Evolutionary conservation across 2,888 invertebrate genomes (phyloP).

Genomic region (Parnassius smintheus): DNA sequence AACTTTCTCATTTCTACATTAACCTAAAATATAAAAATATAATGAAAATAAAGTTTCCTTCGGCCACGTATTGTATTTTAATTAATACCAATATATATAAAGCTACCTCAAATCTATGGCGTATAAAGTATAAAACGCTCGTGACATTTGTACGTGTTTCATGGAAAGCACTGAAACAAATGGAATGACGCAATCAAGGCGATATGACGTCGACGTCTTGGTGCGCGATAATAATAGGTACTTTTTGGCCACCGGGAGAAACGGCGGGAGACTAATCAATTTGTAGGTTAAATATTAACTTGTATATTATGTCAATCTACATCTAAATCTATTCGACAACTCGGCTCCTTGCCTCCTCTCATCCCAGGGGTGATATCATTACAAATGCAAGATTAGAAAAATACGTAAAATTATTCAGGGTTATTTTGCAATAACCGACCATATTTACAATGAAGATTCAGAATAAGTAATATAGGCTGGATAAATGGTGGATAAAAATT

Average conservation of each 20-base stretch:
- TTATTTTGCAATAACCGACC: too few relatives aligned
- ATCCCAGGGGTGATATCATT: not conserved
- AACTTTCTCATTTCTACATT: too few relatives aligned
- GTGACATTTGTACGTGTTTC: slow-evolving; percentile 10
- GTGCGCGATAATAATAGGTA: slow-evolving; percentile 4
- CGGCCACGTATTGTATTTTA: not conserved
- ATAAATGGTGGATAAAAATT: too few relatives aligned
- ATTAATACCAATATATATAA: slow-evolving; percentile 10
- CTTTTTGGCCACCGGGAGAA: slow-evolving; percentile 9
- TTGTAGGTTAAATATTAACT: slow-evolving; percentile 3
- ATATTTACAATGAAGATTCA: too few relatives aligned
- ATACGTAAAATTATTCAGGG: too few relatives aligned
- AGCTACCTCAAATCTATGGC: slow-evolving; percentile 3
- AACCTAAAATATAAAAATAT: too few relatives aligned
- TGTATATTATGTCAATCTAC: too few relatives aligned
- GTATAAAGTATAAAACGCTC: slow-evolving; percentile 15
- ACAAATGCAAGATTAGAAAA: not conserved
- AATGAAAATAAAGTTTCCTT: too few relatives aligned
- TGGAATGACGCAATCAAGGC: slow-evolving; percentile 7
- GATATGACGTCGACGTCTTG: not conserved
- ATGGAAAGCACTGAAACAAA: slow-evolving; percentile 10
- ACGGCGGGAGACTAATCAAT: slow-evolving; percentile 15
- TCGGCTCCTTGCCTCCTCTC: slow-evolving; percentile 6
- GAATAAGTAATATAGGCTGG: too few relatives aligned
- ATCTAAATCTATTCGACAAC: slow-evolving; percentile 8